phyloP scores from a whole-genome alignment of 2,888 invertebrate species.

The Doris montereyensis region DNA sequence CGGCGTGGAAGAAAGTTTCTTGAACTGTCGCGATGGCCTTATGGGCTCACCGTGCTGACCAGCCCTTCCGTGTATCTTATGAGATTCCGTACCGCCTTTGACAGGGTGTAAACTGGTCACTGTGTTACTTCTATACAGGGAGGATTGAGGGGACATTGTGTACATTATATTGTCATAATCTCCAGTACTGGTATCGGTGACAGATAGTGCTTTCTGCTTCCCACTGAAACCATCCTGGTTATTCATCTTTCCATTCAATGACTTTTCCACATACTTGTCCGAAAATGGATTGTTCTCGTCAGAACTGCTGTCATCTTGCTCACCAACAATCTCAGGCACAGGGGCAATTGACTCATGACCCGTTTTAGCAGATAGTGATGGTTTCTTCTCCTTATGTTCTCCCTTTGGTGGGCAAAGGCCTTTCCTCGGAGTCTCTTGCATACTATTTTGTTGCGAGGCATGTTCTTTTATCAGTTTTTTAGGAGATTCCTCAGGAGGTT shows the following conservation, averaged over 20 bases:
- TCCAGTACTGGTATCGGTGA: too few relatives aligned
- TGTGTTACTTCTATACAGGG: conserved; percentile 20
- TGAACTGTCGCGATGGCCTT: conserved; percentile 35
- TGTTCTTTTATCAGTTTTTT: too few relatives aligned
- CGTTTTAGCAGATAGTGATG: background rate
- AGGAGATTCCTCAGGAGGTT: conserved; percentile 21
- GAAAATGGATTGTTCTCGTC: conserved; percentile 31
- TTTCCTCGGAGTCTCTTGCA: too few relatives aligned
- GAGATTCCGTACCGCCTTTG: background rate
- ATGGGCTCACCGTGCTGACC: background rate
- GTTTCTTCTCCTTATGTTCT: background rate
- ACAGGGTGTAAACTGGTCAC: background rate
- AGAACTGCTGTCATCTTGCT: conserved; percentile 19
- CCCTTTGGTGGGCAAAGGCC: background rate
- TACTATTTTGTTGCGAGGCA: too few relatives aligned
- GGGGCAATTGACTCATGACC: background rate
- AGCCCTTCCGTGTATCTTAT: too few relatives aligned
- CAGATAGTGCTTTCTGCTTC: too few relatives aligned
- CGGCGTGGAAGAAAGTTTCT: background rate
- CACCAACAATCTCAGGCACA: background rate
- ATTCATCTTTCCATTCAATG: too few relatives aligned
- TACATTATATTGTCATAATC: conserved; percentile 41
- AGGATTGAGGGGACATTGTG: conserved; percentile 15
- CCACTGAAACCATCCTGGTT: too few relatives aligned
- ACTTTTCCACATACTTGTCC: background rate